Evolutionary conservation across 2,113 vertebrate genomes (phyloP).

Genomic region (Aythya baeri): DNA sequence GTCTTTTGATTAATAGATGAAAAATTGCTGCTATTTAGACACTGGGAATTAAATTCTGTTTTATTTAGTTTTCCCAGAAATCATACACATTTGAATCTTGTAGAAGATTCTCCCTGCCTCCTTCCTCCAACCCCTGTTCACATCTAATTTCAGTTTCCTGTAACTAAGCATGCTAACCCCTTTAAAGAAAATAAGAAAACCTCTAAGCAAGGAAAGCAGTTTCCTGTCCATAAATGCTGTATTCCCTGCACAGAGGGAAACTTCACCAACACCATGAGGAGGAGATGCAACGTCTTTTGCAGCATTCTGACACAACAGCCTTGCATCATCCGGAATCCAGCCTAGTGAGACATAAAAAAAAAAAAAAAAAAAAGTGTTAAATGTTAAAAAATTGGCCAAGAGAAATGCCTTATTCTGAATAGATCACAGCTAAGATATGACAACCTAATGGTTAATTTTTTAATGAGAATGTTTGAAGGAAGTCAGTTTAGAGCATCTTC

Average conservation of each 20-base stretch:
- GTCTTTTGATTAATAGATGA: not conserved
- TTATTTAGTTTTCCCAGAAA: not conserved
- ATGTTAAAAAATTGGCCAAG: not conserved
- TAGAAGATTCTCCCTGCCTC: not conserved
- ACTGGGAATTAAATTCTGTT: not conserved
- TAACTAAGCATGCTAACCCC: not conserved
- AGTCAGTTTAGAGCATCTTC: not conserved
- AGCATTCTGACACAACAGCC: not conserved
- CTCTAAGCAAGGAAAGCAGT: not conserved
- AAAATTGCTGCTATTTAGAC: not conserved
- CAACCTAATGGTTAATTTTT: not conserved
- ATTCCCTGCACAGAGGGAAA: not conserved
- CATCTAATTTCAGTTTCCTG: not conserved
- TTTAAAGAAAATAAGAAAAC: not conserved
- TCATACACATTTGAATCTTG: not conserved
- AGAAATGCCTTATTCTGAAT: not conserved
- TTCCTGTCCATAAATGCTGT: not conserved
- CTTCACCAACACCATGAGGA: not conserved
- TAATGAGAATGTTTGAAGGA: not conserved
- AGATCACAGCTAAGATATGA: not conserved
- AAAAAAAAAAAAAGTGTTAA: not conserved
- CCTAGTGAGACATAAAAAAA: not conserved
- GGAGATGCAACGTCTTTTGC: not conserved
- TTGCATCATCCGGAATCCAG: constrained; percentile 17
- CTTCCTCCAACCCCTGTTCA: not conserved